A percentile compares a stretch with the other conserved stretches of the same genome.
phyloP scores from a whole-genome alignment of 2,888 invertebrate species.

The Plemyria rubiginata region DNA sequence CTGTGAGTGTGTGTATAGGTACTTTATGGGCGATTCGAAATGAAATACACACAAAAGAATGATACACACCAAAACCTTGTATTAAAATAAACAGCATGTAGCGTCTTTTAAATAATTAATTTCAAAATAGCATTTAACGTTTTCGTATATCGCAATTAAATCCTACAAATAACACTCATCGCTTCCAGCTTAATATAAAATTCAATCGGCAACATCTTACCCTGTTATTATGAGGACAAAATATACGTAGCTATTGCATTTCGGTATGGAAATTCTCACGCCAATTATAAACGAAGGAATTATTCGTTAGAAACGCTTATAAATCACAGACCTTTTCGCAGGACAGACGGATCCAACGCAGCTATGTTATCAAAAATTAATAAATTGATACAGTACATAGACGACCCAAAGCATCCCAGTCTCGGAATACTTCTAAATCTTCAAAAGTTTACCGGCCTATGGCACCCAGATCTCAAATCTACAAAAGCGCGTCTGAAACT shows the following conservation, averaged over 20 bases:
- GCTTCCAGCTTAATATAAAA: conserved; percentile 45
- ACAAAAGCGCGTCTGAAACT: conserved; percentile 49
- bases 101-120: conserved; percentile 22
- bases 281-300: conserved; percentile 43
- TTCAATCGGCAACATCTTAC: conserved; percentile 50
- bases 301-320: conserved; percentile 25
- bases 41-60: neutral
- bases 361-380: conserved; percentile 31
- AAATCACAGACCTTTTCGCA: conserved; percentile 17
- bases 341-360: conserved; percentile 21
- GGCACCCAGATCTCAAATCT: conserved; percentile 54
- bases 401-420: conserved; percentile 59
- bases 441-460: conserved; percentile 55
- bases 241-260: conserved; percentile 55
- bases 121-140: conserved; percentile 28
- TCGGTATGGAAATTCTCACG: conserved; percentile 49
- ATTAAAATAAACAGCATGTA: conserved; percentile 28
- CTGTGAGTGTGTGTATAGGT: too few relatives aligned
- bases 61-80: conserved; percentile 12
- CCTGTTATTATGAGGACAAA: conserved; percentile 57
- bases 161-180: conserved; percentile 48
- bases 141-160: conserved; percentile 35
- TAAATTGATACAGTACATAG: conserved; percentile 45
- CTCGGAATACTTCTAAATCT: conserved; percentile 60
- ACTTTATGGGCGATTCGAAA: neutral